Base-by-base conservation (phyloP, 2,797 vertebrate genomes). In the Scomberomorus guttatus region DNA sequence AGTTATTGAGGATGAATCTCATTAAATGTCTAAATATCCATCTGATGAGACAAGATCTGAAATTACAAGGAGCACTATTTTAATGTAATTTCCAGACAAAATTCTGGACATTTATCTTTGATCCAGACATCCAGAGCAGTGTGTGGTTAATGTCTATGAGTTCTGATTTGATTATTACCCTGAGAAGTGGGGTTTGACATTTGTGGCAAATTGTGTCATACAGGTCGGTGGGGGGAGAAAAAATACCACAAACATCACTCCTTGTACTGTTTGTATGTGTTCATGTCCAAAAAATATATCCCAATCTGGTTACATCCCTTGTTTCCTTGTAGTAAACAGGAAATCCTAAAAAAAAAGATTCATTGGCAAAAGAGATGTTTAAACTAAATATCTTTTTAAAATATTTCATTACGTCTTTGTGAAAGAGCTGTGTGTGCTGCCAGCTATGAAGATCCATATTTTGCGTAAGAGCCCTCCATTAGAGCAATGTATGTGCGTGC, bases 391-490 rank as follows among this genome's bases (percentile, higher is more conserved):
- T 37, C 10, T 27, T 12, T 13, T 20, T 3, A 17, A 24, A 37
- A 54, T 22, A 5, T 25, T 51, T 34, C 6, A 25, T 15, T 25
- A 51, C 22, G 1, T 46, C 50, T 69, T 20, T 63, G 10, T 57
- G 10, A 68, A n/a, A 60, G 32, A 5, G 20, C 39, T 29, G 29
- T 57, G 22, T 44, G 15, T 44, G 32, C 59, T 65, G 44, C 3
- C 18, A 17, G 52, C 34, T 62, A 44, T 55, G 50, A 58, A 63
- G 50, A 61, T 20, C 12, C 51, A 65, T 1, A 55, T 51, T 54
- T 60, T 37, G n/a, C 42, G 5, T 44, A 8, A 69, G 63, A 27
- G 22, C 52, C 10, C 27, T 68, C 59, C 55, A 66, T 77, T 59
- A 71, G 34, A 32, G 56, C 52, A 50, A 2, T 17, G 27, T 60